Evolutionary conservation across 2,113 vertebrate species (phyloP).

Genomic region (Thunnus thynnus): DNA sequence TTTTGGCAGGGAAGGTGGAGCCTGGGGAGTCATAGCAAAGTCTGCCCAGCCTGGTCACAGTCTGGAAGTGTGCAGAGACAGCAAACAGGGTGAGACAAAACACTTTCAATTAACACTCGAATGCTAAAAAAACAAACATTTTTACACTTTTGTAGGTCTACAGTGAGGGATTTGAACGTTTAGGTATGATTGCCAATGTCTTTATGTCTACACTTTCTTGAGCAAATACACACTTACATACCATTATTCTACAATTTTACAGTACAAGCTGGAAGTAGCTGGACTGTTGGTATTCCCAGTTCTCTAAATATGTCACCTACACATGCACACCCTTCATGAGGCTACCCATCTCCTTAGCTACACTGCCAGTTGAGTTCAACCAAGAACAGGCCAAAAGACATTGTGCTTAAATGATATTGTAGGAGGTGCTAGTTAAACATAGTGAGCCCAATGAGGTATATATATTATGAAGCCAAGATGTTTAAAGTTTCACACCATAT

Average conservation of each 20-base stretch:
- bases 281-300: no score
- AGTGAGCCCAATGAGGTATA: neutral
- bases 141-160: neutral
- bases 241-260: no score
- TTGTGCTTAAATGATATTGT: no score
- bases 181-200: no score
- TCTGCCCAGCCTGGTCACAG: slow-evolving; percentile 23
- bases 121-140: neutral
- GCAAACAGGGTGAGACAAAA: slow-evolving; percentile 13
- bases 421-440: neutral
- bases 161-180: no score
- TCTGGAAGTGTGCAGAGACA: slow-evolving; percentile 50
- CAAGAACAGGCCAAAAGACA: no score
- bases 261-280: no score
- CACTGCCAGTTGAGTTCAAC: no score
- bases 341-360: no score
- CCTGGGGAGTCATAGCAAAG: slow-evolving; percentile 45
- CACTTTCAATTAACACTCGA: neutral
- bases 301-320: no score
- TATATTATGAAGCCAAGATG: neutral
- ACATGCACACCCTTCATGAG: no score
- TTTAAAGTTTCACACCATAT: neutral
- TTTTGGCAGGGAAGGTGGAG: slow-evolving; percentile 15
- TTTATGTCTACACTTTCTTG: neutral
- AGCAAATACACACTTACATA: no score